Base-by-base conservation (phyloP, 1,140 invertebrate species). In the Hestina assimilis region DNA sequence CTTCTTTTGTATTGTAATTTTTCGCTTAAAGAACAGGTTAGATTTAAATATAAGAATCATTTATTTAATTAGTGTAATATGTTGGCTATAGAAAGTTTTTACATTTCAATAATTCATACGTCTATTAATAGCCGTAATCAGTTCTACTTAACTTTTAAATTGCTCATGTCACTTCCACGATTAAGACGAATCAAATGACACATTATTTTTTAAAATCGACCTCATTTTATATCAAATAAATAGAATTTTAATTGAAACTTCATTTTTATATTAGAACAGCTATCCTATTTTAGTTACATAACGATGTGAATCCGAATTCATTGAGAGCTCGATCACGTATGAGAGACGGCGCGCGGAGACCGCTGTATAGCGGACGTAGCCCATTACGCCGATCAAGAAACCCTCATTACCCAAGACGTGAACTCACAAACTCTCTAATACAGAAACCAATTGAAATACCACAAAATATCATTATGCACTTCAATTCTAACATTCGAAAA, bases 261-360 rank as follows among this genome's bases (percentile, higher is more conserved):
- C 5, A 4, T 5, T 35, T 17, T 35, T 4, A 15, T 14, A 12
- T 7, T 4, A n/a, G 4, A 5, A 12, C 8, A 14, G 31, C 12
- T 15, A 14, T 17, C 1, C 15, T 38, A 17, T 38, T 15, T 8
- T 7, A 43, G 8, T 15, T 33, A 33, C 12, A 14, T 14, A 51
- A 43, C 46, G 46, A 50, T 50, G 71, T 54, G 48, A 43, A 73
- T 42, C 54, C 47, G 38, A 43, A 46, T 57, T 56, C 69, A 71
- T 71, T 71, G 65, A 65, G 60, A 54, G 63, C 46, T 58, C 43
- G 56, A 63, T 63, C 72, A 72, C 72, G 69, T 75, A 75, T 62
- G 59, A 15, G 14, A 47, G 24, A 53, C 29, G 60, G 41, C 40
- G 19, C 19, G 31, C 52, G 29, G 29, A 20, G 21, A 21, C 29